phyloP scores from a whole-genome alignment of 2,888 invertebrate genomes.

The Spisula solida region DNA sequence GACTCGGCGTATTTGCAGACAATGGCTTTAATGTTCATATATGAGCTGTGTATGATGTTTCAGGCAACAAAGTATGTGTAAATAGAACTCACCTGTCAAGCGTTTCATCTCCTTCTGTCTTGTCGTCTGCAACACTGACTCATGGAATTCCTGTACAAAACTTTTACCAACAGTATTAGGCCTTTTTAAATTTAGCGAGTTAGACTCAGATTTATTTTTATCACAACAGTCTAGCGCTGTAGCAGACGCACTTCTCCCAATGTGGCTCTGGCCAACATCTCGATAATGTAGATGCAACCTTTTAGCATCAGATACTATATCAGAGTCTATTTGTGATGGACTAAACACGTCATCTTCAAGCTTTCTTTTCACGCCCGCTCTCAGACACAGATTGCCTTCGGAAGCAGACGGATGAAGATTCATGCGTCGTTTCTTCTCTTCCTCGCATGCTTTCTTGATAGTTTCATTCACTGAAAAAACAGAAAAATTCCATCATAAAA shows the following conservation, averaged over 20 bases:
- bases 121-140: slow-evolving; percentile 87
- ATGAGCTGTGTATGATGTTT: too few relatives aligned
- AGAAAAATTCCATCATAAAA: neutral
- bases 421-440: slow-evolving; percentile 49
- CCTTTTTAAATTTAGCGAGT: slow-evolving; percentile 31
- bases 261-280: slow-evolving; percentile 19
- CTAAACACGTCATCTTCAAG: slow-evolving; percentile 53
- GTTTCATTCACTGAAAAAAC: slow-evolving; percentile 64
- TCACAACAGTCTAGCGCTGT: slow-evolving; percentile 39
- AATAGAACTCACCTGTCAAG: slow-evolving; percentile 61
- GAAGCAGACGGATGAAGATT: slow-evolving; percentile 21
- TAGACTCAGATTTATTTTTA: slow-evolving; percentile 24
- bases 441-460: slow-evolving; percentile 75
- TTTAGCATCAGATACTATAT: slow-evolving; percentile 4
- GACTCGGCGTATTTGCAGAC: too few relatives aligned
- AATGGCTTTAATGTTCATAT: too few relatives aligned
- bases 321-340: slow-evolving; percentile 42
- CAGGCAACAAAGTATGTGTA: too few relatives aligned
- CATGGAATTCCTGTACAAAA: slow-evolving; percentile 88
- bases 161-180: slow-evolving; percentile 77
- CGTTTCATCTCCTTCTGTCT: slow-evolving; percentile 82
- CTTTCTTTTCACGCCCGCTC: slow-evolving; percentile 44
- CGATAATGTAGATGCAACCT: slow-evolving; percentile 26
- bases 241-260: slow-evolving; percentile 24
- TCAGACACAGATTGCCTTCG: neutral